Conservation (phyloP, 2,797 vertebrate species). For the Otolemur crassicaudatus region DNA sequence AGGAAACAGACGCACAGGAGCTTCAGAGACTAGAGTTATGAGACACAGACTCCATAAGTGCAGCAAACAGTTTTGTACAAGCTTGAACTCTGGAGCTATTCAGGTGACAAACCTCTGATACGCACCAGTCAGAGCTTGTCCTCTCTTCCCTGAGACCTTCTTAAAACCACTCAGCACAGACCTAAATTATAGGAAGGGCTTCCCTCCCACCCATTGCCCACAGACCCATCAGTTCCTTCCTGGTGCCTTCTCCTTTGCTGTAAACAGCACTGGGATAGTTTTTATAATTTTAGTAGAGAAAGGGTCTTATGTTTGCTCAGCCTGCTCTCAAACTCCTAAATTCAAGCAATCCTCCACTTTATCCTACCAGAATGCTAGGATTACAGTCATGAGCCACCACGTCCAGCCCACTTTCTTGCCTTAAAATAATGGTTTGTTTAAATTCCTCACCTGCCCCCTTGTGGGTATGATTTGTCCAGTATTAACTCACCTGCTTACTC, state of each 20-base stretch:
- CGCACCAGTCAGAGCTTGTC: neutral
- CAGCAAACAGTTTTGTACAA: too few species aligned
- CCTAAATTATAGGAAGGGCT: neutral
- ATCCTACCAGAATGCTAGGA: neutral
- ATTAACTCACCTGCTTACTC: neutral
- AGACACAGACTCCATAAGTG: neutral
- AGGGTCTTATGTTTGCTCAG: neutral
- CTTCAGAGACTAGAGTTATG: neutral
- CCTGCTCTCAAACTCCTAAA: neutral
- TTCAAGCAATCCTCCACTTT: neutral
- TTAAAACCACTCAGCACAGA: neutral
- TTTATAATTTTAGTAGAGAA: neutral
- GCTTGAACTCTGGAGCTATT: neutral
- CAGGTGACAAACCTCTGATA: neutral
- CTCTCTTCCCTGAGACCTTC: neutral
- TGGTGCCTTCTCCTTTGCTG: neutral
- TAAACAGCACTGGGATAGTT: neutral
- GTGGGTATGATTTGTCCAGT: neutral
- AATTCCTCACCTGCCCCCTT: neutral
- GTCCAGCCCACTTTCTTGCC: rapidly evolving
- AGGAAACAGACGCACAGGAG: neutral
- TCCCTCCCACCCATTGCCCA: rapidly evolving
- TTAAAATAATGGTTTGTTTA: neutral
- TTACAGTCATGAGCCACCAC: neutral
- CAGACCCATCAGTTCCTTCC: neutral